Evolutionary conservation across 2,888 invertebrate genomes (phyloP).

Genomic region (Sarcophaga rosellei): DNA sequence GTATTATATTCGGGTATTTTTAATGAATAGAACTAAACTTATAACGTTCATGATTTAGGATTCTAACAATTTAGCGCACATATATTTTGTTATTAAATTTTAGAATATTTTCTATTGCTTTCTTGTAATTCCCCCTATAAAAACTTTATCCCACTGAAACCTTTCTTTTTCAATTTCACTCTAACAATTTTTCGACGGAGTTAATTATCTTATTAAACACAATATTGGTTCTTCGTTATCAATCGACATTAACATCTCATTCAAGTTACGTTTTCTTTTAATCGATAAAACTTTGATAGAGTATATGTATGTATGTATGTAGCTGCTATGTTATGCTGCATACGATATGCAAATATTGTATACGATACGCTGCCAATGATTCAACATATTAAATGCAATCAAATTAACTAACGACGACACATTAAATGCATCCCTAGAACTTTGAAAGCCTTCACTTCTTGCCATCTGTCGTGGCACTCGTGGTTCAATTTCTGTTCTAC

Average conservation of each 20-base stretch:
- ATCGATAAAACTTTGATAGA: slow-evolving; percentile 50
- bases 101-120: no score
- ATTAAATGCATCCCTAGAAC: slow-evolving; percentile 62
- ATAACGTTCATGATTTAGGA: no score
- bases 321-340: slow-evolving; percentile 1
- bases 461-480: background rate
- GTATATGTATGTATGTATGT: no score
- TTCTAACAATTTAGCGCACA: no score
- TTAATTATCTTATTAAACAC: slow-evolving; percentile 38
- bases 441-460: slow-evolving; percentile 53
- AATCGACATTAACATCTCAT: slow-evolving; percentile 48
- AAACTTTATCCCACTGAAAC: background rate
- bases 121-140: background rate
- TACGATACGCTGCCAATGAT: background rate
- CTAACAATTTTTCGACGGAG: slow-evolving; percentile 21
- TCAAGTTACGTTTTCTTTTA: slow-evolving; percentile 14
- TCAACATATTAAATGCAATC: slow-evolving; percentile 56
- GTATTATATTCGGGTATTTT: no score
- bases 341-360: slow-evolving; percentile 2
- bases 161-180: background rate
- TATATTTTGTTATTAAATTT: no score
- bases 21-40: no score
- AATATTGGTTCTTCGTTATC: slow-evolving; percentile 37
- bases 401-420: slow-evolving; percentile 63
- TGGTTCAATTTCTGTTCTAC: background rate